phyloP scores from a whole-genome alignment of 2,888 invertebrate genomes.

The Hemistola chrysoprasaria region DNA sequence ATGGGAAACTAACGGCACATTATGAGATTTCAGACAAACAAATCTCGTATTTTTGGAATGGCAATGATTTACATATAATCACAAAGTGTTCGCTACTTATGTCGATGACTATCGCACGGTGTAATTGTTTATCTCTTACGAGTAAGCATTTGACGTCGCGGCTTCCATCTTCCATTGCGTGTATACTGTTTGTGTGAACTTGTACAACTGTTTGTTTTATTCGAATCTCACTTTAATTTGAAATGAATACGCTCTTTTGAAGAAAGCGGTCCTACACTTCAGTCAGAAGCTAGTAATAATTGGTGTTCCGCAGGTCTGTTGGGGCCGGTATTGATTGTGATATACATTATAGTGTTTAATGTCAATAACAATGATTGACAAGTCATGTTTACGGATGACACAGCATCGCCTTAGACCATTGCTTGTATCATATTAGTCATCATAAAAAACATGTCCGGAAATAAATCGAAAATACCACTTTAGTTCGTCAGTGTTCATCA shows the following conservation, averaged over 20 bases:
- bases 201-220: slow-evolving; percentile 17
- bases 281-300: slow-evolving; percentile 9
- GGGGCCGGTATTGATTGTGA: slow-evolving; percentile 23
- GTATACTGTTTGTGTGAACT: slow-evolving; percentile 27
- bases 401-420: slow-evolving; percentile 22
- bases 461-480: slow-evolving; percentile 24
- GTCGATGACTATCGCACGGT: slow-evolving; percentile 41
- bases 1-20: slow-evolving; percentile 73
- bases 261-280: slow-evolving; percentile 16
- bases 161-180: slow-evolving; percentile 26
- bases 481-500: slow-evolving; percentile 20
- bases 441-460: slow-evolving; percentile 23
- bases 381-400: slow-evolving; percentile 26
- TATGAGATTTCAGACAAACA: slow-evolving; percentile 51
- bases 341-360: slow-evolving; percentile 15
- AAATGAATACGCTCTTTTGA: slow-evolving; percentile 10
- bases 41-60: slow-evolving; percentile 44
- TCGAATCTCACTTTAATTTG: slow-evolving; percentile 22
- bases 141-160: slow-evolving; percentile 30
- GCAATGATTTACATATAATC: slow-evolving; percentile 51
- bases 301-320: slow-evolving; percentile 19
- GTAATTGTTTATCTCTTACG: slow-evolving; percentile 35
- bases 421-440: slow-evolving; percentile 25
- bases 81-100: slow-evolving; percentile 39
- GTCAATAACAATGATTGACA: slow-evolving; percentile 21